Evolutionary conservation across 2,888 invertebrate genomes (phyloP), one percentile per base, ranked within the genome.

Genomic region (Neocrepidodera transversa): DNA sequence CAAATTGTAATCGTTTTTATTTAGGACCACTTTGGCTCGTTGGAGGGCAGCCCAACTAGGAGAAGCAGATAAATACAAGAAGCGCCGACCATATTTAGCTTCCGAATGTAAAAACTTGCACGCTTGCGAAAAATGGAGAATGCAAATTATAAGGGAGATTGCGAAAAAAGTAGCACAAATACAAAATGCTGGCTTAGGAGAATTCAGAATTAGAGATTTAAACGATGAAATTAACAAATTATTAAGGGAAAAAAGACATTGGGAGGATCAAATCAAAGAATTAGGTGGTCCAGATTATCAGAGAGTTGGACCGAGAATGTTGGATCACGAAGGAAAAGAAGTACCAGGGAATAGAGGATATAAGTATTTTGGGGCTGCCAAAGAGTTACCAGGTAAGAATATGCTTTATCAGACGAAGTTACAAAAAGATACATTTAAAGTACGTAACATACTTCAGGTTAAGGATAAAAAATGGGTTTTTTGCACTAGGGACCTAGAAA

Each of bases 191-290:
- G 99, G 99, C 58, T 84, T 99, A n/a, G 99, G 99, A 2, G 99
- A 99, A 81, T 99, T 97, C 78, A 88, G 97, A 17, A 93, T 99
- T 65, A 86, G 99, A 11, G 99, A 99, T 78, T 82, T 99, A 16
- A 99, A 99, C 78, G 99, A 99, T 81, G 98, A 99, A 80, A 99
- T 99, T 68, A 99, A 99, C 80, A 98, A 99, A 80, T 79, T 98
- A 64, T 84, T 99, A 60, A 84, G 97, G 43, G 96, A 98, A 76
- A 97, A 97, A 76, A 86, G 95, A 0, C 97, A 97, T 76, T 99
- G 99, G 99, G 99, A 99, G 77, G 91, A 92, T 51, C 92, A 97
- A 77, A 98, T 99, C 67, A 90, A 92, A 68, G 90, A 95, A 60
- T 82, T 99, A 1, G 97, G 97, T 1, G 99, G 99, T 0, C 93